Percentiles rank a stretch among this genome's conserved stretches.
These are phyloP conservation scores for Acromyrmex echinatior DNA, from an alignment of 1,140 invertebrate species.

Conservation along the genomic window DNA sequence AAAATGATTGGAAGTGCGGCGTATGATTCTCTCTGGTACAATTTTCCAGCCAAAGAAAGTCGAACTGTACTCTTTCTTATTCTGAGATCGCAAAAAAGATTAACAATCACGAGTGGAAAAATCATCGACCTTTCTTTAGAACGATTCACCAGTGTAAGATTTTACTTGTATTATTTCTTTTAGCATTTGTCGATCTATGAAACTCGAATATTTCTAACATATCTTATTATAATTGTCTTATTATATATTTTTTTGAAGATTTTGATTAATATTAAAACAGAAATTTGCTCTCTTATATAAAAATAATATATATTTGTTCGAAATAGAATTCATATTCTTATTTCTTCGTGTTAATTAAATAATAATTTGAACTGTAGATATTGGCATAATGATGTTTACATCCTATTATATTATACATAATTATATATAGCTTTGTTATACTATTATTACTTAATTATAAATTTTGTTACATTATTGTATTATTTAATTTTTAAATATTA, in stretches of 20 bases:
- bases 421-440: background rate
- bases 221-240: background rate
- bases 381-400: background rate
- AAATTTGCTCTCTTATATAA: background rate
- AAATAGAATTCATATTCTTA: background rate
- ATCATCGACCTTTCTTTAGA: conserved; percentile 53
- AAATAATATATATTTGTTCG: background rate
- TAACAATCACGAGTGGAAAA: conserved; percentile 54
- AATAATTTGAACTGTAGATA: background rate
- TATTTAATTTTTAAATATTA: background rate
- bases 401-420: background rate
- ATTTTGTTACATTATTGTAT: background rate
- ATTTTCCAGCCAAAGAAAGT: conserved; percentile 24
- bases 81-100: conserved; percentile 46
- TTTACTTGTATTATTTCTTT: background rate
- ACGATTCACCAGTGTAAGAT: conserved; percentile 54
- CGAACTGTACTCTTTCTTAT: conserved; percentile 42
- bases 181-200: background rate
- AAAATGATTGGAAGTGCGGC: conserved; percentile 41
- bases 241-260: background rate
- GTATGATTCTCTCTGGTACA: conserved; percentile 57
- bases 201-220: background rate
- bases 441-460: background rate
- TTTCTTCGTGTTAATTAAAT: background rate
- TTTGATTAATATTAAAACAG: background rate